Evolutionary conservation across 2,113 vertebrate genomes (phyloP).

Genomic region (zebrafish (Danio rerio)): DNA sequence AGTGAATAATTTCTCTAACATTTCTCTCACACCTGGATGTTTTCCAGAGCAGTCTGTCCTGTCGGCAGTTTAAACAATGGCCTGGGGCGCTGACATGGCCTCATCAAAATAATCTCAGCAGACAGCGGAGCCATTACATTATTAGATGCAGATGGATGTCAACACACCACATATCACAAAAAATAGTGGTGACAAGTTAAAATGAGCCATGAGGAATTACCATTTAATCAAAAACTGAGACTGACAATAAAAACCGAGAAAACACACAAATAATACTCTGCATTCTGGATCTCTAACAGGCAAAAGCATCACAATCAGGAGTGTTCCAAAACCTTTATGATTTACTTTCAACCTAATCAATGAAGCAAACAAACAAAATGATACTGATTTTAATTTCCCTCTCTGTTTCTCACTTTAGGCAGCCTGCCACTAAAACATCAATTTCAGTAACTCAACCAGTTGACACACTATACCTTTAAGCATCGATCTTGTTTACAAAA

Average conservation of each 20-base stretch:
- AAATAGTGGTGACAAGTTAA: neutral
- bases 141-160: conserved; percentile 7
- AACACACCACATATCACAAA: neutral
- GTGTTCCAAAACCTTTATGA: neutral
- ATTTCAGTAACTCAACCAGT: neutral
- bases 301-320: neutral
- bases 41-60: neutral
- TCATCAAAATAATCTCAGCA: neutral
- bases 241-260: neutral
- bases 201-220: neutral
- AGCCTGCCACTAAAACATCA: neutral
- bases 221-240: neutral
- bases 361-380: neutral
- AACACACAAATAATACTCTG: neutral
- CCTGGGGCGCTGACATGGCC: neutral
- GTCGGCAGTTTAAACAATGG: neutral
- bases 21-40: neutral
- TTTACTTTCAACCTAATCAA: neutral
- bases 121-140: neutral
- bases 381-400: neutral
- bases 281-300: neutral
- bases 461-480: neutral
- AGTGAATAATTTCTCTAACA: neutral
- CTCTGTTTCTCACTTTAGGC: neutral
- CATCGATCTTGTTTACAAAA: neutral